Conservation (phyloP, 2,888 invertebrate genomes). For the Keiferia lycopersicella region DNA sequence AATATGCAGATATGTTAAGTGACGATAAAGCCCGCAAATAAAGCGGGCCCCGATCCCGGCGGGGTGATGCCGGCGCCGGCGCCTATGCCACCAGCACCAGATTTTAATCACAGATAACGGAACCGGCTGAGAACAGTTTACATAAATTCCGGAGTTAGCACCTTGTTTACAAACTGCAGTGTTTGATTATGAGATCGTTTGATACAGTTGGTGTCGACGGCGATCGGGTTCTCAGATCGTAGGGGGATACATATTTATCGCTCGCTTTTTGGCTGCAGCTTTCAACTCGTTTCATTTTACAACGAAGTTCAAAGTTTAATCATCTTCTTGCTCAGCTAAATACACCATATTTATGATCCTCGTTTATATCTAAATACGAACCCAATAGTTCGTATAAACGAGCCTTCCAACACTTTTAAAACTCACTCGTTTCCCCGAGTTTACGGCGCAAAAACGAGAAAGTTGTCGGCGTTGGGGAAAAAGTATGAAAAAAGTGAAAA, state of each 20-base stretch:
- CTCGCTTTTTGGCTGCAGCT: neutral
- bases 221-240: constrained; percentile 28
- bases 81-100: constrained; percentile 62
- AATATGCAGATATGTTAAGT: constrained; percentile 78
- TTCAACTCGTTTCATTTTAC: neutral
- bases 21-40: constrained; percentile 73
- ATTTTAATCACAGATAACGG: constrained; percentile 80
- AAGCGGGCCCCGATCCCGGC: constrained; percentile 55
- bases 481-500: constrained; percentile 43
- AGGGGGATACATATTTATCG: constrained; percentile 5
- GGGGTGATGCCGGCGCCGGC: constrained; percentile 68
- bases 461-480: constrained; percentile 37
- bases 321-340: neutral
- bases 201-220: constrained; percentile 55
- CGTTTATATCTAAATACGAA: constrained; percentile 3
- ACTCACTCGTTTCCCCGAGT: constrained; percentile 21
- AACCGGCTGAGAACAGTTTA: constrained; percentile 72
- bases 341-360: neutral
- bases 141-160: constrained; percentile 79
- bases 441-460: constrained; percentile 34
- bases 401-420: constrained; percentile 15
- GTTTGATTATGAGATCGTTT: constrained; percentile 72
- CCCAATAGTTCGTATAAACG: constrained; percentile 10
- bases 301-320: neutral
- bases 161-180: constrained; percentile 78